A percentile compares a stretch with the other conserved stretches of the same genome.
Conservation (phyloP, 2,797 vertebrate species). For the Anisognathus igniventris region DNA sequence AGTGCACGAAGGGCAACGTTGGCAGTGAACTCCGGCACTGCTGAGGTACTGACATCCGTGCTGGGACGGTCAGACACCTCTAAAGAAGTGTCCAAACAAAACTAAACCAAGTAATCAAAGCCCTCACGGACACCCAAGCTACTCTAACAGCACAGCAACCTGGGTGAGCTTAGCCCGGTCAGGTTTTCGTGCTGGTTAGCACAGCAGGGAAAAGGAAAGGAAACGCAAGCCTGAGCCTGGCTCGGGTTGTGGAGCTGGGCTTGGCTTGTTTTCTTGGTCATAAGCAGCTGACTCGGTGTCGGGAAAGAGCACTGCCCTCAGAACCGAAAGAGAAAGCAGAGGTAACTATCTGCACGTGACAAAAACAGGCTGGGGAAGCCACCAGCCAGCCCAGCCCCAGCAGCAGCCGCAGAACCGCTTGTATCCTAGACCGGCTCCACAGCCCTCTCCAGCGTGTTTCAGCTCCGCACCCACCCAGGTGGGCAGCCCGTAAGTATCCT, state of each 20-base stretch:
- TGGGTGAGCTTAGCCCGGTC: accelerated
- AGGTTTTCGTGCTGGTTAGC: accelerated
- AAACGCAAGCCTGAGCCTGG: not conserved
- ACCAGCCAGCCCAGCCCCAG: accelerated
- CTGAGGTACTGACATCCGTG: accelerated
- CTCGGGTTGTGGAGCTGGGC: accelerated
- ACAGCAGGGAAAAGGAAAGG: not conserved
- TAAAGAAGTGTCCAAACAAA: not conserved
- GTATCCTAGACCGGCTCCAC: accelerated
- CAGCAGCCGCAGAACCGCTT: accelerated
- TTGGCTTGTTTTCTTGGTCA: not conserved
- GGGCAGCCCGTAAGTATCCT: not conserved
- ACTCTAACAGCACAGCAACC: not conserved
- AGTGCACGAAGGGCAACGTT: not conserved
- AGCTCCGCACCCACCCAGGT: not conserved
- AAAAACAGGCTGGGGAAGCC: not conserved
- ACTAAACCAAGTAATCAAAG: not conserved
- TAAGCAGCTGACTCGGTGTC: not conserved
- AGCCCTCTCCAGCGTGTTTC: not conserved
- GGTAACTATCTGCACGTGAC: not conserved
- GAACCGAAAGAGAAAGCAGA: slow-evolving; percentile 35
- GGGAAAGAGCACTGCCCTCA: not conserved
- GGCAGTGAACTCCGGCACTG: no score
- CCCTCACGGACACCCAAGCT: not conserved
- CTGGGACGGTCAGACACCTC: not conserved